A percentile compares a stretch with the other conserved stretches of the same genome.
phyloP scores from a whole-genome alignment of 92 coral and sea anemone genomes.

The Parazoanthus atlanticus region DNA sequence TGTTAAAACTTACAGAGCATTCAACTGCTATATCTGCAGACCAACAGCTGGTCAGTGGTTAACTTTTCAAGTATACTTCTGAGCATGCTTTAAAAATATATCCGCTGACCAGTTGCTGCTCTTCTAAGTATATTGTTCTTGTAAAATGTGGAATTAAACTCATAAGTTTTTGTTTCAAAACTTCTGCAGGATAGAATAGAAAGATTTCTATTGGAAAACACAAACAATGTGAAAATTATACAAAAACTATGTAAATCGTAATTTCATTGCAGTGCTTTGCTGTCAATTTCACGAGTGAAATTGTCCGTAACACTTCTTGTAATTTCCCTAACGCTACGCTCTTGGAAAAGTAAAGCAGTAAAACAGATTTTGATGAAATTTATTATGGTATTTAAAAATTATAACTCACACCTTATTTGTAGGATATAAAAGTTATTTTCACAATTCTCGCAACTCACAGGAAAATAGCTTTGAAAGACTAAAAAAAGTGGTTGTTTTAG shows the following conservation, averaged over 20 bases:
- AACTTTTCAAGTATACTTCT: neutral
- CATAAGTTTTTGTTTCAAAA: neutral
- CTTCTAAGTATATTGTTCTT: slow-evolving; percentile 7
- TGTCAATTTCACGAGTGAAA: neutral
- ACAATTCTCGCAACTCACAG: slow-evolving; percentile 1
- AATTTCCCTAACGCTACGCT: slow-evolving; percentile 19
- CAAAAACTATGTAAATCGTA: neutral
- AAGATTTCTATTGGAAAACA: neutral
- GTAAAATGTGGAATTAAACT: neutral
- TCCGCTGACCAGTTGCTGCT: slow-evolving; percentile 22
- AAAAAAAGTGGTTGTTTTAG: neutral
- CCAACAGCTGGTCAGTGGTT: slow-evolving; percentile 26
- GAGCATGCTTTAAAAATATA: slow-evolving; percentile 12
- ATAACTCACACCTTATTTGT: neutral
- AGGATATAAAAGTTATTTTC: neutral
- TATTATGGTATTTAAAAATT: slow-evolving; percentile 15
- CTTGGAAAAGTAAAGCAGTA: neutral
- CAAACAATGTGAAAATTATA: neutral
- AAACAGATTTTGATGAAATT: neutral
- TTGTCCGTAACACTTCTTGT: slow-evolving; percentile 30
- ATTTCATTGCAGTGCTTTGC: neutral
- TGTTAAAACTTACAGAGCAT: neutral
- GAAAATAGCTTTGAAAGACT: neutral
- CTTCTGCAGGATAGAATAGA: neutral
- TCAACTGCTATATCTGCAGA: slow-evolving; percentile 19